These are phyloP conservation scores for Rhizomys pruinosus DNA, from an alignment of 2,113 vertebrate species.

Conservation along the genomic window DNA sequence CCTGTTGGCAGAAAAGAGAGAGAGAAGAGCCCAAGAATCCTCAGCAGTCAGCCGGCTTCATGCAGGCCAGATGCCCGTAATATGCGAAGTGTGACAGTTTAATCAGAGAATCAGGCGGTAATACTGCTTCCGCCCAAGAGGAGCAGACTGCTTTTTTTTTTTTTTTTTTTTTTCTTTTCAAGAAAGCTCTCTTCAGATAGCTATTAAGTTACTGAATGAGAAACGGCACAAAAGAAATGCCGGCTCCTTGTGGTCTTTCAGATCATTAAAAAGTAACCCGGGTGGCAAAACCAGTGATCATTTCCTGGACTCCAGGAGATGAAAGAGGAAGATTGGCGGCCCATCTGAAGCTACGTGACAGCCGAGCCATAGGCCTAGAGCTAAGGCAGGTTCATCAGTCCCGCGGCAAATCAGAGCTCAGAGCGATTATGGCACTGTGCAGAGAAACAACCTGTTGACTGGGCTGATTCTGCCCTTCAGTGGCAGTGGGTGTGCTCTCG, in stretches of 20 bases:
- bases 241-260: constrained; percentile 74
- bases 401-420: neutral
- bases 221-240: constrained; percentile 65
- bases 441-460: constrained; percentile 42
- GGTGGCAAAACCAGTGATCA: constrained; percentile 73
- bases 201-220: constrained; percentile 74
- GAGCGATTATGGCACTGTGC: constrained; percentile 1
- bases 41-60: constrained; percentile 26
- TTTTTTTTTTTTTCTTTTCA: constrained; percentile 63
- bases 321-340: constrained; percentile 69
- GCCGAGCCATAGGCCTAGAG: constrained; percentile 26
- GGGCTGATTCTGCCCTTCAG: neutral
- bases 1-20: constrained; percentile 49
- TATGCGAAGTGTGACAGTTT: constrained; percentile 36
- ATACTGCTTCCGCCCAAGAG: constrained; percentile 55
- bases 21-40: constrained; percentile 47
- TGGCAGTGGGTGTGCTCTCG: neutral
- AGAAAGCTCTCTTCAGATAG: constrained; percentile 60
- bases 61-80: constrained; percentile 46
- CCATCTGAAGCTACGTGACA: neutral
- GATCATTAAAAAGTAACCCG: constrained; percentile 83
- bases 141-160: constrained; percentile 42
- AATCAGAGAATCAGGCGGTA: constrained; percentile 61
- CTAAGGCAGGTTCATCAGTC: constrained; percentile 16
- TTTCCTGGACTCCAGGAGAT: constrained; percentile 60